Conservation (phyloP, 2,888 invertebrate genomes). For the Frankliniella fusca region DNA sequence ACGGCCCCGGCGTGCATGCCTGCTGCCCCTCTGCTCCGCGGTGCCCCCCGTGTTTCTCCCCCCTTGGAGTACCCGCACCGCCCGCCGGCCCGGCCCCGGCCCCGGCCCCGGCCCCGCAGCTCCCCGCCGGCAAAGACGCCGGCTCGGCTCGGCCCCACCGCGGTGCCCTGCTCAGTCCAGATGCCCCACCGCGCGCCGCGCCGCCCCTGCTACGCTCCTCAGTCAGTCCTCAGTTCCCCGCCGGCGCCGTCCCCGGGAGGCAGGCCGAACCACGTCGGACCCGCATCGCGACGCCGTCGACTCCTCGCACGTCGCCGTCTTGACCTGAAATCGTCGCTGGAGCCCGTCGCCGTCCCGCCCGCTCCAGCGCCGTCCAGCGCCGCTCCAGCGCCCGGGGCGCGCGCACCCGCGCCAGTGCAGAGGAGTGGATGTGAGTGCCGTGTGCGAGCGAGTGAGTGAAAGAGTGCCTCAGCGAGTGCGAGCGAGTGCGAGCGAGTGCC, state of each 20-base stretch:
- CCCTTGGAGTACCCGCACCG: no score
- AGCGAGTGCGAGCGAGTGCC: no score
- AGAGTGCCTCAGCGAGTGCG: no score
- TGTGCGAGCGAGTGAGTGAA: no score
- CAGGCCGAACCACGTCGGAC: neutral
- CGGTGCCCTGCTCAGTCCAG: no score
- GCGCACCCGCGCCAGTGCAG: no score
- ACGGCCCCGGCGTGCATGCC: neutral
- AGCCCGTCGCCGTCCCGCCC: neutral
- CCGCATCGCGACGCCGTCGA: neutral
- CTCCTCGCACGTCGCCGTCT: neutral
- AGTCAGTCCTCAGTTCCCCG: neutral
- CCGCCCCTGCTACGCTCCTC: neutral
- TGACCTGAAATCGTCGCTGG: conserved; percentile 22
- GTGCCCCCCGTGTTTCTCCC: no score
- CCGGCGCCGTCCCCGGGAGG: neutral
- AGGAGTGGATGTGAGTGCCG: no score
- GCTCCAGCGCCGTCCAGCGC: neutral
- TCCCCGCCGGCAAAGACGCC: neutral
- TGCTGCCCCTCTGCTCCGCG: neutral
- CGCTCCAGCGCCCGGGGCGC: neutral
- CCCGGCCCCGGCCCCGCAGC: no score
- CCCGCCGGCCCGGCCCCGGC: neutral
- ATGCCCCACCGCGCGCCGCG: neutral
- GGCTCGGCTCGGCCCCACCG: neutral